These are phyloP conservation scores for Teleogryllus occipitalis DNA, from an alignment of 1,140 invertebrate species.

Conservation along the genomic window DNA sequence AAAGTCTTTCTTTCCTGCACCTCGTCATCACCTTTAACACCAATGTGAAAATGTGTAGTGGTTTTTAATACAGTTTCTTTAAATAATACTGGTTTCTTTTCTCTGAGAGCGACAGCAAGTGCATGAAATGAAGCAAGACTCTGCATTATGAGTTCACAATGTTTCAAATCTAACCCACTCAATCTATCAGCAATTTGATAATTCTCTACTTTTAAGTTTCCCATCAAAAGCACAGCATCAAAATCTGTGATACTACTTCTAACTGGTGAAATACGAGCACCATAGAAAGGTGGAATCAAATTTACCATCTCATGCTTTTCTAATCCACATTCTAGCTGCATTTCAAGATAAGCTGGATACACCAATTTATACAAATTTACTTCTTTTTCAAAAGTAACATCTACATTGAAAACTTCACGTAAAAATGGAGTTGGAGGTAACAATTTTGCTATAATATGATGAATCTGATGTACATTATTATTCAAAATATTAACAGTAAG, in stretches of 20 bases:
- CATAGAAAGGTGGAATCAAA: conserved; percentile 8
- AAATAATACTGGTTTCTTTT: conserved; percentile 16
- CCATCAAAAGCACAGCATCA: conserved; percentile 9
- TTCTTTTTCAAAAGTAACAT: conserved; percentile 14
- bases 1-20: background rate
- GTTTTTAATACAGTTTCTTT: conserved; percentile 11
- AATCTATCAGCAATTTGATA: background rate
- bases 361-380: conserved; percentile 10
- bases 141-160: conserved; percentile 9
- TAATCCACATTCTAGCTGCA: conserved; percentile 14
- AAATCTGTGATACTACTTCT: background rate
- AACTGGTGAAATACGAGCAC: conserved; percentile 2
- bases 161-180: conserved; percentile 16
- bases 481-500: background rate
- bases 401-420: conserved; percentile 6
- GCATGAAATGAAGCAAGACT: conserved; percentile 17
- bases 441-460: conserved; percentile 13
- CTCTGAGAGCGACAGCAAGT: conserved; percentile 8
- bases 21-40: background rate
- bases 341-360: background rate
- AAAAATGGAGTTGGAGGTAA: background rate
- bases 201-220: conserved; percentile 9
- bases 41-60: background rate
- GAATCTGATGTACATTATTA: background rate
- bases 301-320: conserved; percentile 8